Conservation (phyloP, 2,888 invertebrate species). For the Panzeria rudis region DNA sequence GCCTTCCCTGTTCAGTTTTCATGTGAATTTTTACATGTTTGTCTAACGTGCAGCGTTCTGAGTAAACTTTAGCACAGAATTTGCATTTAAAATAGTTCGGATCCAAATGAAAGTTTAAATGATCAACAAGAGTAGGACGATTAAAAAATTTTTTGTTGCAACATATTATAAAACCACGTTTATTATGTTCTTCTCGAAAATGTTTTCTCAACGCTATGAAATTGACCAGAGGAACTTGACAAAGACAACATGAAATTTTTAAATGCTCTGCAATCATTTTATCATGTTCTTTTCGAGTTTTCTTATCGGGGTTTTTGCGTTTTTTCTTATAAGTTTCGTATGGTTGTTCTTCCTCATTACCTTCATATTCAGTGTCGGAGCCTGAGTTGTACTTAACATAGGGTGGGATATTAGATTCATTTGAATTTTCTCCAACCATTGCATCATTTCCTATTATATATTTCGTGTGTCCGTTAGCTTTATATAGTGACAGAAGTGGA, state of each 20-base stretch:
- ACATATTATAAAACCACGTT: slow-evolving; percentile 79
- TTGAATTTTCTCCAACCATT: too few relatives aligned
- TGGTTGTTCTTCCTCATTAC: too few relatives aligned
- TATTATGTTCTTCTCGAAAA: slow-evolving; percentile 69
- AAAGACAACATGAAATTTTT: slow-evolving; percentile 59
- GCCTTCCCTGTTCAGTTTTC: slow-evolving; percentile 21
- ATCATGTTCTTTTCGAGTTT: slow-evolving; percentile 22
- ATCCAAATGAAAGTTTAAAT: slow-evolving; percentile 80
- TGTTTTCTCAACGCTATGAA: slow-evolving; percentile 55
- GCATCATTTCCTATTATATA: too few relatives aligned
- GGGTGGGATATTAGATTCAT: too few relatives aligned
- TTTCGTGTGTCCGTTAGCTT: too few relatives aligned
- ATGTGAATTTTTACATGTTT: slow-evolving; percentile 77
- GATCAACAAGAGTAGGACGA: slow-evolving; percentile 80
- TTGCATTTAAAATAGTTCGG: slow-evolving; percentile 81
- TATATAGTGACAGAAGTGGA: too few relatives aligned
- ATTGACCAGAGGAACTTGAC: slow-evolving; percentile 39
- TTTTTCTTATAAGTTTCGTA: too few relatives aligned
- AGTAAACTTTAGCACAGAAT: slow-evolving; percentile 73
- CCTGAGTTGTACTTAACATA: too few relatives aligned
- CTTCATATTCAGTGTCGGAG: too few relatives aligned
- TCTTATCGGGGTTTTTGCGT: too few relatives aligned
- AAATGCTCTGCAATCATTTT: slow-evolving; percentile 63
- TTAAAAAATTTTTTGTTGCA: slow-evolving; percentile 80
- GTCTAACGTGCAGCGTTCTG: too few relatives aligned